Evolutionary conservation across 2,888 invertebrate genomes (phyloP).

Genomic region (Cremastinae sp.): DNA sequence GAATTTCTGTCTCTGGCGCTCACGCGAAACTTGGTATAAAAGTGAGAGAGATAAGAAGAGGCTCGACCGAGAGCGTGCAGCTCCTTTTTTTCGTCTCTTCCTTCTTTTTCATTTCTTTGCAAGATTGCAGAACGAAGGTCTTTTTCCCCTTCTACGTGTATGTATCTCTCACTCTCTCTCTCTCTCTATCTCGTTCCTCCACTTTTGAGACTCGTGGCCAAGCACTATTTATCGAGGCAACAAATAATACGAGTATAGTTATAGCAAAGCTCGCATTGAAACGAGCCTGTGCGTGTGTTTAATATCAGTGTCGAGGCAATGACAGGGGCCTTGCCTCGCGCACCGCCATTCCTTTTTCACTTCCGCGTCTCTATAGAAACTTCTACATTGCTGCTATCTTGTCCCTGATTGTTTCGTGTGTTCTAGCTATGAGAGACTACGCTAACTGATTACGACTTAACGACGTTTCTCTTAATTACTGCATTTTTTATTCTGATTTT

Average conservation of each 20-base stretch:
- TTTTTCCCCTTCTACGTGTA: background rate
- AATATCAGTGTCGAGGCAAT: slow-evolving; percentile 74
- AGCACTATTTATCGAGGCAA: slow-evolving; percentile 57
- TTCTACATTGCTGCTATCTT: slow-evolving; percentile 70
- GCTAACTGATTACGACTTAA: background rate
- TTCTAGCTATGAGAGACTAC: slow-evolving; percentile 19
- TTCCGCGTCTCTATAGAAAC: slow-evolving; percentile 74
- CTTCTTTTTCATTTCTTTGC: slow-evolving; percentile 54
- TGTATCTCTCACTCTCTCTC: slow-evolving; percentile 12
- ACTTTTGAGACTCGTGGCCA: slow-evolving; percentile 18
- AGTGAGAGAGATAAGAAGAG: slow-evolving; percentile 43
- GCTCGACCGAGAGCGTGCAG: slow-evolving; percentile 23
- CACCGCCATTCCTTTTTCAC: slow-evolving; percentile 67
- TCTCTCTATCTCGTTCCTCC: background rate
- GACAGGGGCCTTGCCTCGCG: slow-evolving; percentile 74
- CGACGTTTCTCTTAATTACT: no score
- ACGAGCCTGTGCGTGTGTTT: slow-evolving; percentile 50
- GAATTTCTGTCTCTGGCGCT: slow-evolving; percentile 36
- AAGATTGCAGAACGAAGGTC: slow-evolving; percentile 38
- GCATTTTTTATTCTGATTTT: background rate
- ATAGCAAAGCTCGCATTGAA: slow-evolving; percentile 12
- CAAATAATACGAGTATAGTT: slow-evolving; percentile 15
- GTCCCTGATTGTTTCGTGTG: slow-evolving; percentile 53
- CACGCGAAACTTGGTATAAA: background rate
- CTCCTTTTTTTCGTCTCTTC: slow-evolving; percentile 9